phyloP scores from a whole-genome alignment of 2,888 invertebrate species.

The Gasteruption jaculator region DNA sequence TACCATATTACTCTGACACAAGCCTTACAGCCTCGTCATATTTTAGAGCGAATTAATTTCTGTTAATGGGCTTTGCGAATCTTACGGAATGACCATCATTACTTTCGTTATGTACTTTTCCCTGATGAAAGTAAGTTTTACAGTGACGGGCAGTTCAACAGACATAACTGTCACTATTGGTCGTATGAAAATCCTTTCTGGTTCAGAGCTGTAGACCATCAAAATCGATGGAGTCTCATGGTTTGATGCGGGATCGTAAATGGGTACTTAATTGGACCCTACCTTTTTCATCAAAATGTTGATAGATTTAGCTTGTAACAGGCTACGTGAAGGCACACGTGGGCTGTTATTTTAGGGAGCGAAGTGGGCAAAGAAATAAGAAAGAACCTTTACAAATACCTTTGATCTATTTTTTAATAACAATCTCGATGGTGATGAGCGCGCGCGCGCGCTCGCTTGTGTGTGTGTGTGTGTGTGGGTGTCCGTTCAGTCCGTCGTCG shows the following conservation, averaged over 20 bases:
- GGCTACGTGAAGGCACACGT: no score
- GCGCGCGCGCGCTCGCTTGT: no score
- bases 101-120: conserved; percentile 10
- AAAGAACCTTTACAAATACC: no score
- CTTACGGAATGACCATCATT: no score
- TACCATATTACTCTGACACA: conserved; percentile 14
- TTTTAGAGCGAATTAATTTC: conserved; percentile 8
- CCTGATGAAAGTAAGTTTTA: background rate
- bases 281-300: conserved; percentile 1
- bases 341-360: no score
- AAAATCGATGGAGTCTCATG: no score
- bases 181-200: conserved; percentile 1
- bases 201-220: conserved; percentile 1
- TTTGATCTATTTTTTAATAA: no score
- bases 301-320: no score
- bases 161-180: conserved; percentile 10
- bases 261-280: conserved; percentile 7
- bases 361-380: no score
- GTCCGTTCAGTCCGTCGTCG: no score
- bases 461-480: no score
- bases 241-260: conserved; percentile 2
- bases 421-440: no score
- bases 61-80: conserved; percentile 19
- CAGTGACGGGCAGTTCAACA: background rate
- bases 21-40: conserved; percentile 9